Conservation (phyloP, 2,113 vertebrate genomes). For the Rynchops niger region DNA sequence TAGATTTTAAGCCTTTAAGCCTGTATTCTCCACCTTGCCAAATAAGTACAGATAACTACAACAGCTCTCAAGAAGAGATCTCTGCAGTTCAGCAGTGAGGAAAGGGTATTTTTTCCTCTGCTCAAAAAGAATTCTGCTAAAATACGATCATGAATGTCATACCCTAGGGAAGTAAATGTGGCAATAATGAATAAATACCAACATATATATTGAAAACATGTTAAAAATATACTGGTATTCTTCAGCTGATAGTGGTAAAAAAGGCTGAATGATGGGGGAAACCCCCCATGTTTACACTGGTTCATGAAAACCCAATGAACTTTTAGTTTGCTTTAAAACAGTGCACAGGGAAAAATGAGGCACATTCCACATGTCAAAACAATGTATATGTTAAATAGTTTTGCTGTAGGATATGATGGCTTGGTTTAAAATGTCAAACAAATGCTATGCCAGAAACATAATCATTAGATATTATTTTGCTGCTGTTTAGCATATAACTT, state of each 20-base stretch:
- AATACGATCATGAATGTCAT: neutral
- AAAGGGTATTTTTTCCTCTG: neutral
- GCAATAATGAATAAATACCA: neutral
- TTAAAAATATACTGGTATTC: conserved; percentile 10
- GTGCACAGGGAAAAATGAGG: conserved; percentile 4
- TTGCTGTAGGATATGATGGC: conserved; percentile 11
- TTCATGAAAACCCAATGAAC: conserved; percentile 27
- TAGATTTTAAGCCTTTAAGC: conserved; percentile 44
- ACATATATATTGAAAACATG: neutral
- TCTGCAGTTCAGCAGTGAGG: neutral
- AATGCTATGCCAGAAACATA: conserved; percentile 15
- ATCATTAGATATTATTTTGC: conserved; percentile 13
- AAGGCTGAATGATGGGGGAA: neutral
- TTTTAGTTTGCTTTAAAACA: conserved; percentile 24
- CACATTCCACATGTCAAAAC: conserved; percentile 19
- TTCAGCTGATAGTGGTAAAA: neutral
- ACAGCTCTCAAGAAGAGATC: conserved; percentile 9
- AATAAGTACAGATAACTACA: neutral
- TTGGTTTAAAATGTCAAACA: conserved; percentile 29
- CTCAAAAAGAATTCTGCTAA: neutral
- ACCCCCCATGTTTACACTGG: neutral
- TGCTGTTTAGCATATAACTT: neutral
- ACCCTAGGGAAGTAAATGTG: neutral
- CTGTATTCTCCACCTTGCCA: neutral
- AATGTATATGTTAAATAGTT: conserved; percentile 19